A percentile compares a stretch with the other conserved stretches of the same genome.
These are phyloP conservation scores for Danio rerio DNA, from an alignment of 2,113 vertebrate species.

Conservation along the genomic window DNA sequence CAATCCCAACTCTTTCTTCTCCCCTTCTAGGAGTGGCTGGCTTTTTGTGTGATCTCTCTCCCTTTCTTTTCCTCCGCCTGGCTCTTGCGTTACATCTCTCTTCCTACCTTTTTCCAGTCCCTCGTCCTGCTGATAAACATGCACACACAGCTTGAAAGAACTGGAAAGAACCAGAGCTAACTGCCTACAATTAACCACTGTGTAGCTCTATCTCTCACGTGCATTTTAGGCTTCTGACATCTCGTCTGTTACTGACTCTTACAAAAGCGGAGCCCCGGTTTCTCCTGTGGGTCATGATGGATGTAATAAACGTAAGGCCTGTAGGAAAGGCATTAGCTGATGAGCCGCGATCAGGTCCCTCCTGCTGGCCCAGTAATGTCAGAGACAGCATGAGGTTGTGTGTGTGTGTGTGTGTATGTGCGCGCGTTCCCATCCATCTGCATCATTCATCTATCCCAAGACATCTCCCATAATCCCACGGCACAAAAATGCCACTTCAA, in stretches of 20 bases:
- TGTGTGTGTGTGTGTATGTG: not conserved
- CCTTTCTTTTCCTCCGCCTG: slow-evolving; percentile 49
- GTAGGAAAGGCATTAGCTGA: slow-evolving; percentile 32
- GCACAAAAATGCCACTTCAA: slow-evolving; percentile 32
- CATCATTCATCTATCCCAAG: not conserved
- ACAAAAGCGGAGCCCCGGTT: not conserved
- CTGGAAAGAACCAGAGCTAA: slow-evolving; percentile 1
- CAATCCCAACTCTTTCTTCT: slow-evolving; percentile 4
- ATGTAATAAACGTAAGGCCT: not conserved
- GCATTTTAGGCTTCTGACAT: not conserved
- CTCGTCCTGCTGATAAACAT: slow-evolving; percentile 10
- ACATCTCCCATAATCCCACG: slow-evolving; percentile 19
- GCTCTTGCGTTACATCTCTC: slow-evolving; percentile 25
- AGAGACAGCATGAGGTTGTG: slow-evolving; percentile 27
- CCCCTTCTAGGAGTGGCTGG: slow-evolving; percentile 26
- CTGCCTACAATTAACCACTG: not conserved
- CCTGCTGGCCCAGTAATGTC: slow-evolving; percentile 27
- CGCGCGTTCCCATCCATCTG: slow-evolving; percentile 21
- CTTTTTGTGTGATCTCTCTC: slow-evolving; percentile 17
- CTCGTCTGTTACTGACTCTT: slow-evolving; percentile 8
- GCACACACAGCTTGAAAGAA: not conserved
- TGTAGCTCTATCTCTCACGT: not conserved
- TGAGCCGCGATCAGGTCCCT: slow-evolving; percentile 28
- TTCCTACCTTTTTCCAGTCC: slow-evolving; percentile 9
- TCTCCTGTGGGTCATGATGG: slow-evolving; percentile 13